Evolutionary conservation across 2,888 invertebrate genomes (phyloP).

Genomic region (Cetonia aurata): DNA sequence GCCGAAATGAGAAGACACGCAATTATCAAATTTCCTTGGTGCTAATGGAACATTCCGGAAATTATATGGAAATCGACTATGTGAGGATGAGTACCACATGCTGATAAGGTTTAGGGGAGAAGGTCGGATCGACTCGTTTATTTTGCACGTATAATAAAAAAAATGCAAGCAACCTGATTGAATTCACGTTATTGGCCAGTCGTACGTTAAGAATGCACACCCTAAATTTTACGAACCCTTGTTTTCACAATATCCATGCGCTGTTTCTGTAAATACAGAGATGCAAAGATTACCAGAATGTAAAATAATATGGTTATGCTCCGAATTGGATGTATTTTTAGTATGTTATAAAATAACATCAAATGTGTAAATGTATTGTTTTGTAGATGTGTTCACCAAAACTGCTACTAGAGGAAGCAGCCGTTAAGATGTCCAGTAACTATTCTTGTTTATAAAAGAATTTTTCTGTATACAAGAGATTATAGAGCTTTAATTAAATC

Average conservation of each 20-base stretch:
- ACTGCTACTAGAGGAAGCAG: too few relatives aligned
- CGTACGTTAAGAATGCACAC: constrained; percentile 37
- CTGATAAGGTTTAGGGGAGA: constrained; percentile 10
- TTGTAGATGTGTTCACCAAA: constrained; percentile 18
- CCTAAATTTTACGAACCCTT: constrained; percentile 9
- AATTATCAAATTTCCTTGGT: constrained; percentile 2
- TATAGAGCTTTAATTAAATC: too few relatives aligned
- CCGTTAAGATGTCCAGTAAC: too few relatives aligned
- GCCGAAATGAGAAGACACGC: neutral
- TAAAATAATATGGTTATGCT: constrained; percentile 19
- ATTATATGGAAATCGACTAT: neutral
- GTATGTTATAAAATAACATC: constrained; percentile 13
- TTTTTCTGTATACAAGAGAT: too few relatives aligned
- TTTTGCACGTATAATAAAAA: constrained; percentile 28
- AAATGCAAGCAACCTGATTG: constrained; percentile 34
- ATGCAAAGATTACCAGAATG: too few relatives aligned
- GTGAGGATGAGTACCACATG: constrained; percentile 20
- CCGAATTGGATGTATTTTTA: constrained; percentile 26
- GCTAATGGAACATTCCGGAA: constrained; percentile 13
- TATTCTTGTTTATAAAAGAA: too few relatives aligned
- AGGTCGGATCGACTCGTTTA: constrained; percentile 26
- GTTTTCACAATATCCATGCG: constrained; percentile 14
- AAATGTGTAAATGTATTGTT: constrained; percentile 13
- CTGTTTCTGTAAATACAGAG: neutral
- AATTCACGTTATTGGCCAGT: constrained; percentile 38